Base-by-base conservation (phyloP, 1,140 invertebrate species). In the Trichoplusia ni region DNA sequence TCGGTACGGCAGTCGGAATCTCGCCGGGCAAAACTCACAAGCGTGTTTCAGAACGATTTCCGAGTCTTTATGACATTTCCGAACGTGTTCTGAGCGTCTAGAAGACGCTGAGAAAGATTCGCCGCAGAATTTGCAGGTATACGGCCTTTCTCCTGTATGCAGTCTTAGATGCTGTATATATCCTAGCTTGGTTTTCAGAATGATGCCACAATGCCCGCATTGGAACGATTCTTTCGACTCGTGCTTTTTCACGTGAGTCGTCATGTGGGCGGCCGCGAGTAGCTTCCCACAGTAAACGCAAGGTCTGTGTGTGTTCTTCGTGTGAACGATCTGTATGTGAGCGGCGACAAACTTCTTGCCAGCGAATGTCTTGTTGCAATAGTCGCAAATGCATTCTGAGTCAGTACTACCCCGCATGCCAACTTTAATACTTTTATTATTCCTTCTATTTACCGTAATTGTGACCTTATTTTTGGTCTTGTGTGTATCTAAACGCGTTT, bases 281-380 rank as follows among this genome's bases (percentile, higher is more conserved):
- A 69, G 51, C 60, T 87, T 87, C 0, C 84, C 84, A n/a, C 86
- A 89, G 46, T 86, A 79, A 0, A 59, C 37, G 19, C 86, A 89
- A 4, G 84, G 81, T 6, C 69, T 70, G 27, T 87, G 86, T 0
- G 84, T 89, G 40, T 79, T 81, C 44, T 83, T 87, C 56, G 75
- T 71, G 29, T 89, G 86, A 0, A 89, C 80, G 6, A 81, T 85
- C 66, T 87, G 82, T 49, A 89, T 89, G 14, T 89, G 86, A 3
- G 83, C 79, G 0, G 64, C 47, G 1, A 87, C 58, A 46, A 81
- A 81, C 27, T 79, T 82, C 64, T 83, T 86, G 1, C 73, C 75
- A 0, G 78, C 70, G 54, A 84, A 86, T 16, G 56, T 80, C 44
- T 86, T 89, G 0, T 75, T 73, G 16, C 86, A 89, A 33, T 86